Evolutionary conservation across 2,888 invertebrate genomes (phyloP), one percentile per base, ranked within the genome.

Genomic region (Limnephilus marmoratus): DNA sequence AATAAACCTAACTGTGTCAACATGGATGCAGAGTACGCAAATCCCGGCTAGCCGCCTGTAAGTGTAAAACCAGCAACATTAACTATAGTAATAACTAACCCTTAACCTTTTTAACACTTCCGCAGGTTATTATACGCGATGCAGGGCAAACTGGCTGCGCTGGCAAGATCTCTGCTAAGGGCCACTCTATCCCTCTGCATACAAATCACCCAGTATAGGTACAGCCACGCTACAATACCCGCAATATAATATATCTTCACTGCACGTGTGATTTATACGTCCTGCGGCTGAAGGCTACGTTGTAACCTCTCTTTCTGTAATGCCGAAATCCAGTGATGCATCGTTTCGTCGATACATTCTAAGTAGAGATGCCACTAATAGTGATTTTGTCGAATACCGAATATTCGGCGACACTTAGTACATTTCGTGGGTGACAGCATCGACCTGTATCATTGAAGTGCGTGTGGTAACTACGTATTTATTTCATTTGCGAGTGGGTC

Each of bases 161-260:
- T 94, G 93, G 95, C 95, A 94, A 95, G 95, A 2, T 95, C 95
- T 86, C 93, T 96, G 91, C 95, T 96, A 68, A 95, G 95, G 1
- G 96, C 96, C 11, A 95, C 95, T 29, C 94, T 96, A 91, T 95
- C 95, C 81, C 94, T 95, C 94, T 96, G 96, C 95, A 95, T 96
- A 91, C 96, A 95, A 89, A 95, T 96, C 94, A 95, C 95, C 18
- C 96, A 96, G 94, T 95, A 95, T 95, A 96, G 96, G 96, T 96
- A 96, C 94, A 94, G 82, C 85, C 31, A 82, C 68, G 68, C 68
- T 68, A 68, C 68, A 24, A 68, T 68, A 68, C 68, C 68, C 1
- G 68, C 68, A 68, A 68, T 68, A 68, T 68, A 68, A 68, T 68
- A n/a, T 80, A 53, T 41, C n/a, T 29, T 82, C 82, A 82, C n/a